Base-by-base conservation (phyloP, 2,888 invertebrate species). In the Polietes domitor region DNA sequence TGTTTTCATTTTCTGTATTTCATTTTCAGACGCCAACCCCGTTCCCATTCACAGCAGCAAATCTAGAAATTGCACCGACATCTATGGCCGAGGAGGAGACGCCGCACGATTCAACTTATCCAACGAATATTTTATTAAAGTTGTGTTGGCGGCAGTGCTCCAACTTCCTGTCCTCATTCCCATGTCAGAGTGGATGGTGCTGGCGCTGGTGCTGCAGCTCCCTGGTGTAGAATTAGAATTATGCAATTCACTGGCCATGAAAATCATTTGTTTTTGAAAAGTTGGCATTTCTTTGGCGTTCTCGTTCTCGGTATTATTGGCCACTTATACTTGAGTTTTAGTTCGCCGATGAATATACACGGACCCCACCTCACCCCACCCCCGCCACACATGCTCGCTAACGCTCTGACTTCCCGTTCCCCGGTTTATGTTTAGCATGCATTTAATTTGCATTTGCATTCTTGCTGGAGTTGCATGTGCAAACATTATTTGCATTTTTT, bases 241-340 rank as follows among this genome's bases (percentile, higher is more conserved):
- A 77, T 79, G 77, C 73, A 82, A 79, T 79, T 79, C 79, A 63
- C 76, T 79, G 79, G 53, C 65, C 82, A 76, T 79, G 73, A 73
- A 71, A 71, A 82, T 73, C 61, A 75, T 74, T 74, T 65, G 65
- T 65, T 65, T 65, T 58, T 58, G 50, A 78, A 80, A 28, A 73
- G 79, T 85, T 85, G 73, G 73, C 85, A 77, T 77, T 80, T 77
- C 71, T 70, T 80, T 80, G 76, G 47, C 65, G 28, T 73, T 73
- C 78, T 63, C 37, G 53, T 73, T 73, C 78, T 63, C 37, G 53
- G 7, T 19, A 19, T 61, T 76, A 75, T 78, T 81, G 75, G 63
- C 81, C 75, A 72, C 63, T 83, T 63, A 53, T 47, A 76, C 41
- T 21, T 26, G 15, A 37, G 58, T 65, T 41, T 32, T 58, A 26